phyloP scores from a whole-genome alignment of 2,797 vertebrate species.

The Chiloscyllium punctatum region DNA sequence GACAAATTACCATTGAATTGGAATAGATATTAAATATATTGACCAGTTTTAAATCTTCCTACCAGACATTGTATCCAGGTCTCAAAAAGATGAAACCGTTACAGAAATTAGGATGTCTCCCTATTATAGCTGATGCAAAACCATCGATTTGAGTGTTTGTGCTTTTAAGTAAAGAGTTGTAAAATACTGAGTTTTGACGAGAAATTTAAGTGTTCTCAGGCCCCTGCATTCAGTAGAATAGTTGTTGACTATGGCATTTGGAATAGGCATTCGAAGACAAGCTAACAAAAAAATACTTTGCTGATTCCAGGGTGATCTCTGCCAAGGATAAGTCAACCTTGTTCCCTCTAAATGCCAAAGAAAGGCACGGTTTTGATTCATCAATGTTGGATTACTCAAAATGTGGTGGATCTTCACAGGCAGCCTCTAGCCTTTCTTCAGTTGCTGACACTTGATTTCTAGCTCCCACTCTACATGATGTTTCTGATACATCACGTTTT shows the following conservation, averaged over 20 bases:
- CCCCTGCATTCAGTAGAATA: not conserved
- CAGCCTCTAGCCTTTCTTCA: not conserved
- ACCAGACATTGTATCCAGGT: no score
- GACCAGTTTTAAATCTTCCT: no score
- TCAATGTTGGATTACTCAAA: not conserved
- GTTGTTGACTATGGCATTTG: not conserved
- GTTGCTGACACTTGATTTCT: not conserved
- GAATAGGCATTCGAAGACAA: not conserved
- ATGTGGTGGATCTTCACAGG: not conserved
- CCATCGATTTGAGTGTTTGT: no score
- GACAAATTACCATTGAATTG: no score
- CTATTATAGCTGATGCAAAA: not conserved
- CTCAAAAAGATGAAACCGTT: not conserved
- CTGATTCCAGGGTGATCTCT: not conserved
- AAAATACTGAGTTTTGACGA: no score
- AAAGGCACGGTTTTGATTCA: not conserved
- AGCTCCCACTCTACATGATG: not conserved
- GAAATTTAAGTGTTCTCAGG: not conserved
- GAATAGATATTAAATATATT: no score
- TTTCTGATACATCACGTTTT: not conserved
- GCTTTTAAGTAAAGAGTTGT: no score
- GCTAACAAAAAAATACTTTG: not conserved
- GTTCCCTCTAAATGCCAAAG: not conserved
- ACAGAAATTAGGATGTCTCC: not conserved
- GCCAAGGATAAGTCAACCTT: not conserved